Conservation (phyloP, 2,888 invertebrate genomes). For the Lapara coniferarum region DNA sequence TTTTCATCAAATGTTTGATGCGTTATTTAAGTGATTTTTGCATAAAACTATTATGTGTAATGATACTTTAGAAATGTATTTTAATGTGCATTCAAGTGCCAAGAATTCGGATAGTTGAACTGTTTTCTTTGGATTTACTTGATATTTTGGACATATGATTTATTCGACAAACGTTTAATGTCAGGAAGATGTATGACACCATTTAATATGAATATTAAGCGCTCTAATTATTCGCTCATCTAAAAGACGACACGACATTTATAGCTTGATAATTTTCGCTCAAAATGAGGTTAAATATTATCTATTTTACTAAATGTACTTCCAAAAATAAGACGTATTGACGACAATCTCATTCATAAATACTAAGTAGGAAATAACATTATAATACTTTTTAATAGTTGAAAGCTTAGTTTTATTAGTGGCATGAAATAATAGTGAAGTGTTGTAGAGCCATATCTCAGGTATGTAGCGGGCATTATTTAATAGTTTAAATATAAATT, state of each 20-base stretch:
- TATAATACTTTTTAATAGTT: not conserved
- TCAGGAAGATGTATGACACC: not conserved
- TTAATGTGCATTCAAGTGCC: not conserved
- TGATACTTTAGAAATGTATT: conserved; percentile 13
- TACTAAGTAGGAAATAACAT: not conserved
- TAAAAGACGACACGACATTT: not conserved
- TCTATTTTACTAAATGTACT: too few species aligned
- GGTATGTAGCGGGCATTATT: conserved; percentile 50
- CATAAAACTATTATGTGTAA: conserved; percentile 16
- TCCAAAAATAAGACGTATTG: too few species aligned
- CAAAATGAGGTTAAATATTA: too few species aligned
- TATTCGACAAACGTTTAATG: too few species aligned
- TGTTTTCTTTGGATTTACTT: not conserved
- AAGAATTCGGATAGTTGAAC: not conserved
- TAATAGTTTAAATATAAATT: conserved; percentile 65
- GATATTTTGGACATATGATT: too few species aligned
- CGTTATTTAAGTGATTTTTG: conserved; percentile 9
- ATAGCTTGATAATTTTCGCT: not conserved
- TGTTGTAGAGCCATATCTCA: conserved; percentile 9
- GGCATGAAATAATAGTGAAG: not conserved
- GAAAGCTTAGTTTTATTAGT: not conserved
- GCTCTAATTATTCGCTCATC: not conserved
- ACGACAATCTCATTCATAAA: too few species aligned
- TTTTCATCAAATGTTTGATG: conserved; percentile 5
- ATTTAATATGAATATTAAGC: not conserved